These are phyloP conservation scores for Macrochelys suwanniensis DNA, from an alignment of 2,797 vertebrate genomes.

Conservation along the genomic window DNA sequence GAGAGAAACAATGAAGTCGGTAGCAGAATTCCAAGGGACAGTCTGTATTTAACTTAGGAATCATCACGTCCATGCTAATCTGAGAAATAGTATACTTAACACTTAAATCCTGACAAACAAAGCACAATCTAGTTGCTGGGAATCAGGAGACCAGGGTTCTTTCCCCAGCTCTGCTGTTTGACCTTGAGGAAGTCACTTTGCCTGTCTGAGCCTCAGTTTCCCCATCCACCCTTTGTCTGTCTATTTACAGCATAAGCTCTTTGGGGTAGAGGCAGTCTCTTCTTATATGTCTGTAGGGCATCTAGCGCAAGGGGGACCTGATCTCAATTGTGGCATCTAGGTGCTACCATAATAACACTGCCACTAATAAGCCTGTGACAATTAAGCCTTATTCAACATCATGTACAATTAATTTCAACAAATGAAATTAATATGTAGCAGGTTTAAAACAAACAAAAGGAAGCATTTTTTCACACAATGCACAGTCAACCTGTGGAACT, in stretches of 20 bases:
- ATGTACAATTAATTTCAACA: too few species aligned
- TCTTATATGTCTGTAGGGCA: not conserved
- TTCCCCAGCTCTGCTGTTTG: not conserved
- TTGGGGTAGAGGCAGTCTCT: accelerated
- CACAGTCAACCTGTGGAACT: too few species aligned
- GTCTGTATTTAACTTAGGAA: too few species aligned
- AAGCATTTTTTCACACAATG: too few species aligned
- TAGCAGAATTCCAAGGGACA: too few species aligned
- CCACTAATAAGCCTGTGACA: not conserved
- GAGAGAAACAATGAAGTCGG: too few species aligned
- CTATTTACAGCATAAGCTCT: too few species aligned
- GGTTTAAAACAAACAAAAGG: too few species aligned
- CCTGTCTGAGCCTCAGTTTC: not conserved
- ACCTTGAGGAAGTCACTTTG: not conserved
- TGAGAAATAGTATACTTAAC: too few species aligned
- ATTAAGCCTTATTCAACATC: not conserved
- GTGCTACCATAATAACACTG: not conserved
- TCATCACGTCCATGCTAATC: too few species aligned
- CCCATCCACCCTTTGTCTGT: not conserved
- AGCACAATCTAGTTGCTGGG: not conserved
- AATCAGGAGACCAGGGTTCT: not conserved
- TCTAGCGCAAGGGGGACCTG: not conserved
- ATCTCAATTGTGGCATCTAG: not conserved
- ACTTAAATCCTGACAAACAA: not conserved
- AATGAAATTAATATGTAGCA: too few species aligned